Evolutionary conservation across 2,888 invertebrate genomes (phyloP).

Genomic region (Strigamia transsilvanica): DNA sequence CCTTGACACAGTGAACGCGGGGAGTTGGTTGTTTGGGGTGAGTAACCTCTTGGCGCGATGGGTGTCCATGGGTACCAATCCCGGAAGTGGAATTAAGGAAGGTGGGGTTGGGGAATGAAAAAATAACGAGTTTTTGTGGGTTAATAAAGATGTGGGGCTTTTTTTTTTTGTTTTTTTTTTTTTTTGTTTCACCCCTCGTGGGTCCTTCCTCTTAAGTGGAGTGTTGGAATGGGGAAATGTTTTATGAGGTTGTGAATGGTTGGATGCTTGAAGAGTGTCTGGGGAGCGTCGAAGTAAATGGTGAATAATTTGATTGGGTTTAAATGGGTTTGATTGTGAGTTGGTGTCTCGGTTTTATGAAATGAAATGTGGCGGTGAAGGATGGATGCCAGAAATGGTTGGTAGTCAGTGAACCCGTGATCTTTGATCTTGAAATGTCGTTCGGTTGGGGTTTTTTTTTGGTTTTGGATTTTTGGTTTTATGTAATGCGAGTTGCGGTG

Average conservation of each 20-base stretch:
- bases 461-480: not conserved
- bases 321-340: not conserved
- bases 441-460: not conserved
- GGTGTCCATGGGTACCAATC: not conserved
- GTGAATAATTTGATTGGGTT: slow-evolving; percentile 16
- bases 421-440: slow-evolving; percentile 40
- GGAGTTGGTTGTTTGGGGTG: slow-evolving; percentile 14
- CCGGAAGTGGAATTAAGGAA: not conserved
- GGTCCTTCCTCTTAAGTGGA: not conserved
- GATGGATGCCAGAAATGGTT: not conserved
- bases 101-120: not conserved
- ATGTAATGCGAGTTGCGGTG: not conserved
- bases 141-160: not conserved
- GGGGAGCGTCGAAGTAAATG: not conserved
- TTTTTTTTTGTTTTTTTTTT: not conserved
- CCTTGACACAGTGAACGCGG: slow-evolving; percentile 28
- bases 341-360: not conserved
- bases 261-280: not conserved
- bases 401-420: slow-evolving; percentile 39
- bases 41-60: not conserved
- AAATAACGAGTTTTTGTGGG: not conserved
- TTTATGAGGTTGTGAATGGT: not conserved
- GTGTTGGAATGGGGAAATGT: slow-evolving; percentile 4
- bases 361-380: not conserved
- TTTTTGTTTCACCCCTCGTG: too few species aligned